Conservation (phyloP, 2,113 vertebrate genomes). For the Caranx ignobilis region DNA sequence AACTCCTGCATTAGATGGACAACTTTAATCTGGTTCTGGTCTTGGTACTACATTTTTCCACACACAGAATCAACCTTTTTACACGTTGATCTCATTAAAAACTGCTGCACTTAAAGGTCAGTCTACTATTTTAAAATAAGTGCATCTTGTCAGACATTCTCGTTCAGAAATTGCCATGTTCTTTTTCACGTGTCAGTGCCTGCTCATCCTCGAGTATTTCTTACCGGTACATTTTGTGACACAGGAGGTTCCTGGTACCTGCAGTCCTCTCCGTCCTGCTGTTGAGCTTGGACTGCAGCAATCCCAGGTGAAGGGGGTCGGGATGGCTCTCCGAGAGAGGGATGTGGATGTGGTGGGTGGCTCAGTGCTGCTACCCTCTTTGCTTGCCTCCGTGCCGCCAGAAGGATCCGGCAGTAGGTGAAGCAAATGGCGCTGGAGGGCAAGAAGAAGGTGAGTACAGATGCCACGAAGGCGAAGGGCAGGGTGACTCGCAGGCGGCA, state of each 20-base stretch:
- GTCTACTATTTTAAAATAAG: neutral
- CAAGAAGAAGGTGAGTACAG: constrained; percentile 95
- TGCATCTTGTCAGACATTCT: neutral
- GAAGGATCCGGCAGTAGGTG: constrained; percentile 95
- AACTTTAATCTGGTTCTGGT: constrained; percentile 9
- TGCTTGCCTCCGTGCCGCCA: constrained; percentile 91
- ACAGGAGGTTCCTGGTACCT: constrained; percentile 77
- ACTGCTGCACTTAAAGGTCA: constrained; percentile 4
- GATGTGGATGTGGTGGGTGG: constrained; percentile 82
- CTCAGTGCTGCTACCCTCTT: constrained; percentile 91
- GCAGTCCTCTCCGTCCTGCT: constrained; percentile 76
- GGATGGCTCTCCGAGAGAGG: constrained; percentile 83
- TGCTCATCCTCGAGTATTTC: neutral
- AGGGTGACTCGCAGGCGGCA: constrained; percentile 92
- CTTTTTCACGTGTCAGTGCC: neutral
- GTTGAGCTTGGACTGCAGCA: constrained; percentile 57
- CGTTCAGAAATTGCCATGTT: neutral
- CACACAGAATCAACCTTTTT: constrained; percentile 20
- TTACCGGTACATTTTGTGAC: constrained; percentile 79
- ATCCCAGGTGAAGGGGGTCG: constrained; percentile 74
- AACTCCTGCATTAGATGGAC: neutral
- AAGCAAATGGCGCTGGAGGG: constrained; percentile 95
- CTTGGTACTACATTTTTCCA: constrained; percentile 1
- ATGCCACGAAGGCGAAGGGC: constrained; percentile 93
- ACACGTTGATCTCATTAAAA: neutral